Conservation (phyloP, 1,140 invertebrate species). For the Cydia fagiglandana region DNA sequence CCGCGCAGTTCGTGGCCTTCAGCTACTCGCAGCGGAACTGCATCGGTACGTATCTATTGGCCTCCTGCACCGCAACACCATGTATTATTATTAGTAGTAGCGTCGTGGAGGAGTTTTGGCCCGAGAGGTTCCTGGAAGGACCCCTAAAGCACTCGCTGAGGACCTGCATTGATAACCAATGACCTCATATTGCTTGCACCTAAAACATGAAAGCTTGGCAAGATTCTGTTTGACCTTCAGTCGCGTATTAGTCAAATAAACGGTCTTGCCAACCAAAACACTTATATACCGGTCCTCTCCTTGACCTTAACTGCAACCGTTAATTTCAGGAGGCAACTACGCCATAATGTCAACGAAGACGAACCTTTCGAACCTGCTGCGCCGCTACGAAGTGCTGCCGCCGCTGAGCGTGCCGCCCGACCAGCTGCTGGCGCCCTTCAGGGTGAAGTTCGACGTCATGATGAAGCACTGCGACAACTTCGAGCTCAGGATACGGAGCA, state of each 20-base stretch:
- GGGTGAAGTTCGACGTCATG: background rate
- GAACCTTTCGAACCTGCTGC: slow-evolving; percentile 44
- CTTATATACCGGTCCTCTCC: too few species aligned
- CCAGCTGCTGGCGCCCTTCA: background rate
- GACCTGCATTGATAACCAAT: too few species aligned
- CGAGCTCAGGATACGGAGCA: background rate
- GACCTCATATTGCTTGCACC: too few species aligned
- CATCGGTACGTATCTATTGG: slow-evolving; percentile 62
- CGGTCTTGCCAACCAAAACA: too few species aligned
- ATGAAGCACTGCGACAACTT: slow-evolving; percentile 1
- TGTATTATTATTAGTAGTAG: background rate
- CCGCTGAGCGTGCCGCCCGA: background rate
- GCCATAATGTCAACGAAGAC: slow-evolving; percentile 66
- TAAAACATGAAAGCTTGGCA: too few species aligned
- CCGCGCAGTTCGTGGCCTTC: slow-evolving; percentile 80
- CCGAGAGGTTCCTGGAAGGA: too few species aligned
- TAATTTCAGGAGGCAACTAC: slow-evolving; percentile 59
- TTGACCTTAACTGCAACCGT: background rate
- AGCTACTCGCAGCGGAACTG: slow-evolving; percentile 81
- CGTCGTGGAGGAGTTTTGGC: too few species aligned
- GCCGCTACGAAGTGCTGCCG: slow-evolving; percentile 40
- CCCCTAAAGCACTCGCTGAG: too few species aligned
- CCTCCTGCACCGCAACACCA: background rate
- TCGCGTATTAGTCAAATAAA: too few species aligned
- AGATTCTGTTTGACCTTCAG: too few species aligned